Percentiles rank a stretch among this genome's conserved stretches.
phyloP scores from a whole-genome alignment of 2,113 vertebrate genomes.

The Tragelaphus buxtoni region DNA sequence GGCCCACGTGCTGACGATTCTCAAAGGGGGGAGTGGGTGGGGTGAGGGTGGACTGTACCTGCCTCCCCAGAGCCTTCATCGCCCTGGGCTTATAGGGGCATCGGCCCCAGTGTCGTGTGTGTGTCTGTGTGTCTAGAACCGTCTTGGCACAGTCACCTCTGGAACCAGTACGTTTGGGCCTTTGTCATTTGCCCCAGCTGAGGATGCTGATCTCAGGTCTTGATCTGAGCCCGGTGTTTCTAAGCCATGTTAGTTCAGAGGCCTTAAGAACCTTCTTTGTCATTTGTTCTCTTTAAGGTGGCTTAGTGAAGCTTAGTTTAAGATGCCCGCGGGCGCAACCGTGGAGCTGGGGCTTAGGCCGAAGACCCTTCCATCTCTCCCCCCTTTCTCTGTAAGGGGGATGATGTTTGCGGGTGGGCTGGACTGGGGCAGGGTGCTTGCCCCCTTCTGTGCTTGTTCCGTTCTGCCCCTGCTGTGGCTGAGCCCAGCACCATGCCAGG shows the following conservation, averaged over 20 bases:
- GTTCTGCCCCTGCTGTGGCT: neutral
- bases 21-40: neutral
- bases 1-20: neutral
- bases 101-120: neutral
- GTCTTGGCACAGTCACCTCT: neutral
- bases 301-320: too few relatives aligned
- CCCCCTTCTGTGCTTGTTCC: neutral
- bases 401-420: neutral
- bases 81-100: accelerated
- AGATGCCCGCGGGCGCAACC: neutral
- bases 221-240: neutral
- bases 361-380: neutral
- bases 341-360: neutral
- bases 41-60: neutral
- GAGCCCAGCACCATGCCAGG: neutral
- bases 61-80: neutral
- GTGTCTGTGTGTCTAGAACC: neutral
- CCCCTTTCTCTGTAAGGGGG: neutral
- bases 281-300: neutral
- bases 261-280: neutral
- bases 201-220: neutral
- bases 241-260: neutral
- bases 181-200: neutral
- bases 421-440: neutral
- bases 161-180: too few relatives aligned